Evolutionary conservation across 2,113 vertebrate genomes (phyloP), one percentile per base, ranked within the genome.

Genomic region (Monarcha castaneiventris): DNA sequence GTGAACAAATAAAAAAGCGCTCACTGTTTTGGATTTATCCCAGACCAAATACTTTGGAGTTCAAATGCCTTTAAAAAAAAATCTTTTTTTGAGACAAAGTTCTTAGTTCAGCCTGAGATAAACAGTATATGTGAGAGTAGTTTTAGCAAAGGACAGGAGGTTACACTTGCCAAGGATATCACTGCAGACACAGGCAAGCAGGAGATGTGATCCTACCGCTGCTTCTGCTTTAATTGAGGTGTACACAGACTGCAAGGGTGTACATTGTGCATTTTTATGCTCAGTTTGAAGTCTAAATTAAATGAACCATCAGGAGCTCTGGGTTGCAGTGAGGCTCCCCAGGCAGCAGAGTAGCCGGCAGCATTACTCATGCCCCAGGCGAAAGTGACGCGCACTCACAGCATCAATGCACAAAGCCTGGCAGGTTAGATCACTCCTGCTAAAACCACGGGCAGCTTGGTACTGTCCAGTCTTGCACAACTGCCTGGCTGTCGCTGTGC

Each of bases 391-490:
- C 0, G 5, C 13, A 3, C 22, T 90, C 85, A 81, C 80, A 77
- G 72, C 59, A 74, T 86, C 76, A 21, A 16, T 61, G 23, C 37
- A 71, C 56, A n/a, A 43, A 88, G 93, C 76, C 35, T 54, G 69
- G 59, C 94, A 96, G 94, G 89, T 93, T 67, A 86, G 56, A 46
- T 95, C 93, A 95, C 84, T 97, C 73, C 52, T 89, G 25, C 51
- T 66, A 16, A 92, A 93, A 77, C 89, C 93, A 75, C 83, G 3
- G 51, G 39, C 48, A 81, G 64, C 64, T 68, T 92, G 80, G 96
- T 96, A 11, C 94, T 94, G 46, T 93, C 96, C 95, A 77, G 52
- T 64, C 87, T 97, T 97, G 93, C 94, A 92, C 91, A 97, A 96
- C 83, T 21, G 4, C 68, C 55, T 13, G 4, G 59, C 49, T 73